Evolutionary conservation across 2,888 invertebrate species (phyloP), one percentile per base, ranked within the genome.

Genomic region (Hyppa rectilinea): DNA sequence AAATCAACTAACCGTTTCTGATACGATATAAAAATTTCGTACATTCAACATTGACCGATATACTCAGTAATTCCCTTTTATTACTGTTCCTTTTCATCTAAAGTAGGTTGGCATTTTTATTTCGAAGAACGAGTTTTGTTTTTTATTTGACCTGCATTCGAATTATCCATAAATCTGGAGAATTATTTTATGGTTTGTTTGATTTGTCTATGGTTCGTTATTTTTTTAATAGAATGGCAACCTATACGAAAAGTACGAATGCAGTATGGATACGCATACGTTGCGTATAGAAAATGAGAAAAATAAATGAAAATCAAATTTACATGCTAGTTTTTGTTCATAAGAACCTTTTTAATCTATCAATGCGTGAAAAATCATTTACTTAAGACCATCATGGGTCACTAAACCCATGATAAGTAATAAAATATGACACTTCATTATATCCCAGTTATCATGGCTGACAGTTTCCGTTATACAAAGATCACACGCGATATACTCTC

Each of bases 1-100:
- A 4, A 45, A 55, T 2, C 12, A 50, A 58, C 12, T 58, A 43
- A 47, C 31, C 47, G 34, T 56, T 31, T 61, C 5, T 66, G 47
- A 56, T 63, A 60, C 34, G 29, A 36, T 60, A 29, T 12, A 43
- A 45, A 49, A 31, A 53, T 20, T 52, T 71, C 23, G 34, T 34
- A 38, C 7, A n/a, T n/a, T 14, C 2, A 6, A 62, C 47, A 38
- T 71, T 76, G 60, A 56, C 58, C 43, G 63, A 73, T 50, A 17
- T 38, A 40, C 45, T 43, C 9, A n/a, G 45, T 40, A 23, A 55
- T 62, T 26, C 43, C 12, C 40, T 64, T 60, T 43, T 67, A 20
- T 45, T 56, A 53, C 52, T 49, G 43, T 70, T 45, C 26, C 26
- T 31, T 74, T 78, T 78, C 47, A 69, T 56, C 9, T 38, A 12